Evolutionary conservation across 2,888 invertebrate species (phyloP), one percentile per base, ranked within the genome.

Genomic region (Melieria crassipennis): DNA sequence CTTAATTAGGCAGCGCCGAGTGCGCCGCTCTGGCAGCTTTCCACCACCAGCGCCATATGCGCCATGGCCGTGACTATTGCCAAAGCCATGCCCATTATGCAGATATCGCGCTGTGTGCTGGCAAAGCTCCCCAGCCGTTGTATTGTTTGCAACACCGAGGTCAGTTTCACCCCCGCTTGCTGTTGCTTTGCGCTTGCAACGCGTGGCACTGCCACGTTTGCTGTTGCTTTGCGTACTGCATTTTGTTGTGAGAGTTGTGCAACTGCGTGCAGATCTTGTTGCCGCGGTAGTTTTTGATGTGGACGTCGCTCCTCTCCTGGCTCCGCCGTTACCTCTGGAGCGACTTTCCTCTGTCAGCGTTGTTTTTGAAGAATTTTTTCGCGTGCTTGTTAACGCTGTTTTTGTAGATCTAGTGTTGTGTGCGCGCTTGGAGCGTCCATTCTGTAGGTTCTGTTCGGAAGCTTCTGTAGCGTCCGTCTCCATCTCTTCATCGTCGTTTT

Each of bases 1-100:
- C 84, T 85, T 84, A 75, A 82, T 78, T 62, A 85, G 79, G 75
- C 83, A 81, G 74, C 84, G 84, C 69, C 85, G 81, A 4, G 84
- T 80, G 30, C 82, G 83, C 66, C 84, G 83, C 76, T 82, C 80
- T 52, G 76, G 76, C 75, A 69, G 75, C 69, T 75, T 76, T 70
- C 64, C 71, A 68, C 42, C 47, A 69, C 65, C 52, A 52, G 16
- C 55, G 45, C 65, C 70, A 65, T 70, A 71, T 67, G 73, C 68
- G 70, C 74, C 52, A 52, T 9, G 13, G 45, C 67, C 50, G 67
- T 50, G 58, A 50, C 45, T 60, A 52, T 48, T 67, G 48, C 16
- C 47, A 13, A 52, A 16, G 4, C 48, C 11, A 46, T 67, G 58
- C 5, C 50, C 47, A 43, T 67, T 58, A 16, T 61, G 60, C 7